Base-by-base conservation (phyloP, 1,140 invertebrate genomes). In the Pentalonia nigronervosa region DNA sequence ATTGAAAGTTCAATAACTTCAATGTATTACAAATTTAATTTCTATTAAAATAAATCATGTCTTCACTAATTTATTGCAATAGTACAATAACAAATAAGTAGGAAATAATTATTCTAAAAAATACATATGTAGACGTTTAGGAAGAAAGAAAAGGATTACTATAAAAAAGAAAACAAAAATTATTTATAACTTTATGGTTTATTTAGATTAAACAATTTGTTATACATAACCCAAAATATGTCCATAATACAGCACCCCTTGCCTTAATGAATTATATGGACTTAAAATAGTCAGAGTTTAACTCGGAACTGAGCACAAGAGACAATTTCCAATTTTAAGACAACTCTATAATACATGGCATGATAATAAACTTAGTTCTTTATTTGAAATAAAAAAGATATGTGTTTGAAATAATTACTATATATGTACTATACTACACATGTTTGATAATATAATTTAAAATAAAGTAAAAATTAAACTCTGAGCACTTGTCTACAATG, bases 221-320 rank as follows among this genome's bases (percentile, higher is more conserved):
- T 91, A 81, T 91, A 91, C 67, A 91, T 48, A 91, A 50, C 90
- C 67, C 90, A 76, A 48, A 91, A 91, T 83, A 90, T 67, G 53
- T 91, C 90, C 36, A 81, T 48, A 83, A 20, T 81, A 91, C 67
- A 81, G 45, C 34, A 89, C 88, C 90, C 89, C 30, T 67, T 47
- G 41, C 45, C 76, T 81, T 76, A 81, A 81, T 91, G n/a, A 91
- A 81, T 50, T 81, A 83, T 67, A 91, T 23, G 34, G 67, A 83
- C n/a, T 48, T 48, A 91, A 91, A 91, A 91, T 34, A 76, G 53
- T 34, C 20, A 90, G 56, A 45, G n/a, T 47, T 34, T n/a, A 76
- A 60, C 41, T 76, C 23, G 8, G 56, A 67, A 91, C 23, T 91
- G 56, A 67, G 47, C 41, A 91, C 90, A 91, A 76, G 21, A 50